A percentile compares a stretch with the other conserved stretches of the same genome.
Conservation (phyloP, 2,888 invertebrate genomes). For the Hyles lineata region DNA sequence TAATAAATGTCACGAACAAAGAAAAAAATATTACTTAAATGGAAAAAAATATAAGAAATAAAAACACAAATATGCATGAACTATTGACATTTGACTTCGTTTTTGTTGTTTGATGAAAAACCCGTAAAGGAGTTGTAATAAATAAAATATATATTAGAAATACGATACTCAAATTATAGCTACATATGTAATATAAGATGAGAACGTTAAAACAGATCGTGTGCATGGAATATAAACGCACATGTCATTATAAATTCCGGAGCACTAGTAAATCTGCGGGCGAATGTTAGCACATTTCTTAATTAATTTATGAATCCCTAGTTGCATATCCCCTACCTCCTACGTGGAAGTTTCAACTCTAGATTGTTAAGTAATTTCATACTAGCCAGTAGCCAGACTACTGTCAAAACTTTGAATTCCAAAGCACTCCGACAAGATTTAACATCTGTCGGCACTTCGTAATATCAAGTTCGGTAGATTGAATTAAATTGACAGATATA, state of each 20-base stretch:
- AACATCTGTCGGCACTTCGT: slow-evolving; percentile 3
- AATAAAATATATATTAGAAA: too few relatives aligned
- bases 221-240: neutral
- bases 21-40: too few relatives aligned
- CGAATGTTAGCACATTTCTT: neutral
- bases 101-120: too few relatives aligned
- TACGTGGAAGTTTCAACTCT: slow-evolving; percentile 5
- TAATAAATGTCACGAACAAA: too few relatives aligned
- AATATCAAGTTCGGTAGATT: neutral
- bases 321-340: slow-evolving; percentile 7
- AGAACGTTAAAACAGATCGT: neutral
- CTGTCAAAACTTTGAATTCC: neutral
- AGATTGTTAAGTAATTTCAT: slow-evolving; percentile 22
- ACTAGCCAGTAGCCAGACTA: slow-evolving; percentile 15
- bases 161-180: too few relatives aligned
- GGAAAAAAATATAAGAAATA: too few relatives aligned
- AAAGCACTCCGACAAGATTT: slow-evolving; percentile 4
- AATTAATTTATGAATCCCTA: slow-evolving; percentile 13
- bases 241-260: neutral
- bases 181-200: neutral
- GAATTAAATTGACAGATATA: neutral
- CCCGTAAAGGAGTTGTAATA: too few relatives aligned
- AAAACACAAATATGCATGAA: too few relatives aligned
- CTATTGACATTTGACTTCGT: too few relatives aligned
- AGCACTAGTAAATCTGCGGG: neutral